phyloP scores from a whole-genome alignment of 2,888 invertebrate genomes.

The Euclidia mi region DNA sequence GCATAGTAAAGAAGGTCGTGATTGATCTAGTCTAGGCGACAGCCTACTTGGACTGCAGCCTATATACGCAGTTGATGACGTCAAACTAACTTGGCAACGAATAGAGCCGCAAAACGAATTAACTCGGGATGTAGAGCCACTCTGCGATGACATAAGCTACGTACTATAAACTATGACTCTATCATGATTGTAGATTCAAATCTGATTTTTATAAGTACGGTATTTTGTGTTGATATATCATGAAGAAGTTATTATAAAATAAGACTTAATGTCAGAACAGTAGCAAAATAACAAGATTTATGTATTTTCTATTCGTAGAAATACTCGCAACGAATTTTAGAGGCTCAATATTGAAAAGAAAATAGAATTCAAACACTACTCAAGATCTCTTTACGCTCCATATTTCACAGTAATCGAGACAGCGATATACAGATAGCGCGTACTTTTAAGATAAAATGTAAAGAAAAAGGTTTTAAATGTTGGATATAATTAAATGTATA shows the following conservation, averaged over 20 bases:
- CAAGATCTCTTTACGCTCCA: conserved; percentile 1
- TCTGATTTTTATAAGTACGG: too few species aligned
- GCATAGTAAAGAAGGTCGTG: conserved; percentile 38
- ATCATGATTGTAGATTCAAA: conserved; percentile 7
- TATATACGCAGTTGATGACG: conserved; percentile 72
- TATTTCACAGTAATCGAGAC: conserved; percentile 4
- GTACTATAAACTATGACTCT: conserved; percentile 37
- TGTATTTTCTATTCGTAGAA: too few species aligned
- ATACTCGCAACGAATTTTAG: too few species aligned
- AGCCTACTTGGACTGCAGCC: conserved; percentile 69
- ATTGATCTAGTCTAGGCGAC: conserved; percentile 53
- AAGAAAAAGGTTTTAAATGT: background rate
- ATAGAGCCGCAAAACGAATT: conserved; percentile 64
- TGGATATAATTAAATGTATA: background rate
- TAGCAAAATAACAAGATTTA: too few species aligned
- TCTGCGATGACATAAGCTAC: conserved; percentile 53
- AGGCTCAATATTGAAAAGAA: background rate
- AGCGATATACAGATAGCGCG: background rate
- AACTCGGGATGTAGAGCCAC: conserved; percentile 57
- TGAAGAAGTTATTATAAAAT: too few species aligned
- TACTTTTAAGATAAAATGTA: conserved; percentile 1
- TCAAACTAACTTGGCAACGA: conserved; percentile 70
- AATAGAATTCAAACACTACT: conserved; percentile 2
- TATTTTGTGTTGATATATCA: too few species aligned
- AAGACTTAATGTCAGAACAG: too few species aligned